Evolutionary conservation across 1,140 invertebrate genomes (phyloP).

Genomic region (Drosophila micromelanica): DNA sequence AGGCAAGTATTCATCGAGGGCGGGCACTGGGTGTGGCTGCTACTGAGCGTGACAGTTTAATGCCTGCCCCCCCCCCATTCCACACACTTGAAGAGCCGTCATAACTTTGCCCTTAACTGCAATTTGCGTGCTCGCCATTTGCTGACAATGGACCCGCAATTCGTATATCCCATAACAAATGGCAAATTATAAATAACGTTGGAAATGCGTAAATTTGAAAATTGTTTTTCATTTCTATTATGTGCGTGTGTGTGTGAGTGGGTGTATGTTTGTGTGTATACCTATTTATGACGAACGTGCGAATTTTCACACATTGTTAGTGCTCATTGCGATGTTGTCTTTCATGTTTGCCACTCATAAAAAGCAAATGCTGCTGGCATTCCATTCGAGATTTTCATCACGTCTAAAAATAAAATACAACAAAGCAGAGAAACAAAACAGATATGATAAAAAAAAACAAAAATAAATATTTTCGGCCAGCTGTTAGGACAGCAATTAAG

Average conservation of each 20-base stretch:
- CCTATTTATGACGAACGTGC: conserved; percentile 74
- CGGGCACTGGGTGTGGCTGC: neutral
- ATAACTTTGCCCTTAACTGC: conserved; percentile 52
- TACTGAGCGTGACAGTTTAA: neutral
- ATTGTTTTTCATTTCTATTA: conserved; percentile 52
- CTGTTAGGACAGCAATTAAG: conserved; percentile 72
- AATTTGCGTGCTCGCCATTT: conserved; percentile 50
- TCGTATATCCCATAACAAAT: conserved; percentile 40
- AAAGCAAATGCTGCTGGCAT: conserved; percentile 65
- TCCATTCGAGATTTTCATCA: conserved; percentile 61
- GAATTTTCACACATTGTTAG: conserved; percentile 77
- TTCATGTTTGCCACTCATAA: conserved; percentile 70
- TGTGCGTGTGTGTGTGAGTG: conserved; percentile 16
- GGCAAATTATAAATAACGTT: conserved; percentile 59
- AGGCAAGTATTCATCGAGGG: conserved; percentile 13
- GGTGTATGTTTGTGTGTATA: conserved; percentile 42
- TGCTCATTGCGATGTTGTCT: conserved; percentile 34
- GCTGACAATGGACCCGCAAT: conserved; percentile 40
- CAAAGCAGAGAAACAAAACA: conserved; percentile 22
- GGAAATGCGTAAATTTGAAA: conserved; percentile 36
- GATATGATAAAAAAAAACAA: conserved; percentile 34
- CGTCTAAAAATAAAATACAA: conserved; percentile 67
- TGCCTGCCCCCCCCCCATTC: conserved; percentile 48
- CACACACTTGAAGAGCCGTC: neutral
- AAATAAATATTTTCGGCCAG: conserved; percentile 58